Percentiles rank a stretch among this genome's conserved stretches.
Evolutionary conservation across 2,888 invertebrate species (phyloP).

Genomic region (Agrochola litura): DNA sequence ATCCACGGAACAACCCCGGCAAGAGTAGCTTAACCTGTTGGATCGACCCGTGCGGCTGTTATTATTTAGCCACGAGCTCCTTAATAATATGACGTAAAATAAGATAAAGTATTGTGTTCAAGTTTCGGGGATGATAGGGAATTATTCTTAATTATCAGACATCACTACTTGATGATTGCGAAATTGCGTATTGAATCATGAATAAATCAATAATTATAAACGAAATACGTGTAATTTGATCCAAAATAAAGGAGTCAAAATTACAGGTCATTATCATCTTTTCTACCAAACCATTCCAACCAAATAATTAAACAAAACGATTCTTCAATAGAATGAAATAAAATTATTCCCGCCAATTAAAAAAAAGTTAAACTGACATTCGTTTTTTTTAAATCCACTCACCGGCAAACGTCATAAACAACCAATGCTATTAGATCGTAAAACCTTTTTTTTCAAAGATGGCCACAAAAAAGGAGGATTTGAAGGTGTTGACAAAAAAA

Average conservation of each 20-base stretch:
- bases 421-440: constrained; percentile 15
- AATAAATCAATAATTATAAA: not conserved
- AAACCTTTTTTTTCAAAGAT: constrained; percentile 24
- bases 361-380: constrained; percentile 32
- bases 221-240: not conserved
- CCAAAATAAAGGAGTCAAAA: not conserved
- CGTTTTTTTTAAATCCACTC: not conserved
- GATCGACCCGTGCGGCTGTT: too few relatives aligned
- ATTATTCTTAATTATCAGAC: not conserved
- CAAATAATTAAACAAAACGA: not conserved
- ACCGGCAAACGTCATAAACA: not conserved
- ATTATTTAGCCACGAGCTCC: too few relatives aligned
- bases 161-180: not conserved
- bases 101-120: not conserved
- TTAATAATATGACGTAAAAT: not conserved
- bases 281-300: not conserved
- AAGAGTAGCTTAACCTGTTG: too few relatives aligned
- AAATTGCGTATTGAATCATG: not conserved
- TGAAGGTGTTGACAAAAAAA: constrained; percentile 30
- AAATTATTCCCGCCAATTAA: constrained; percentile 23
- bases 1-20: too few relatives aligned
- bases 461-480: constrained; percentile 20
- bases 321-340: not conserved
- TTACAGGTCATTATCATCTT: not conserved
- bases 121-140: not conserved